phyloP scores from a whole-genome alignment of 2,888 invertebrate species.

The Artemia sinica region DNA sequence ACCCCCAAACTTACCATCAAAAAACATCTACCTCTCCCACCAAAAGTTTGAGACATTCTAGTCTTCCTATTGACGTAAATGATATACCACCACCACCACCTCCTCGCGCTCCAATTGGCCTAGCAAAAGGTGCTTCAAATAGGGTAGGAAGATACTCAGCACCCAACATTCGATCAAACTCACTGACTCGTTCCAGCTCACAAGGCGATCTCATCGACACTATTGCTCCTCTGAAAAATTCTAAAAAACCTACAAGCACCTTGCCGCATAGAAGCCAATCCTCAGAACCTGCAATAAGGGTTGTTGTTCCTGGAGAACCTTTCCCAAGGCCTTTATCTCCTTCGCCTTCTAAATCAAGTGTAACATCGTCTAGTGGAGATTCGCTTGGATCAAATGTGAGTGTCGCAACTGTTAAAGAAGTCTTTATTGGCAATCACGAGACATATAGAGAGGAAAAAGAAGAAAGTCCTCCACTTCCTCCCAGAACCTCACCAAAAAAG shows the following conservation, averaged over 20 bases:
- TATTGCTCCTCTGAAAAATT: conserved; percentile 7
- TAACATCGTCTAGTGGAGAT: conserved; percentile 27
- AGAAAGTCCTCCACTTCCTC: conserved; percentile 22
- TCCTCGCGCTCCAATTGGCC: conserved; percentile 17
- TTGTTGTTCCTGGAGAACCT: conserved; percentile 18
- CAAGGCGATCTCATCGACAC: conserved; percentile 17
- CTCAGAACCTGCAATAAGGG: conserved; percentile 14
- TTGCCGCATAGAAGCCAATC: conserved; percentile 15
- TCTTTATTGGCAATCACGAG: conserved; percentile 24
- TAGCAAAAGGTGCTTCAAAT: conserved; percentile 10
- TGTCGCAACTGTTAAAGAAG: conserved; percentile 27
- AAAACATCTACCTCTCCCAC: conserved; percentile 16
- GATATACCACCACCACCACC: conserved; percentile 22
- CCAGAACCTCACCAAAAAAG: conserved; percentile 19
- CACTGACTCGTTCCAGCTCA: conserved; percentile 19
- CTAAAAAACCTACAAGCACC: neutral
- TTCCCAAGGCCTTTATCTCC: conserved; percentile 5
- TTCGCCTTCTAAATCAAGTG: conserved; percentile 21
- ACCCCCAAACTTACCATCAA: conserved; percentile 16
- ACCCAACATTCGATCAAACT: conserved; percentile 10
- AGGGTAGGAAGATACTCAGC: conserved; percentile 14
- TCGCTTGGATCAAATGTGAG: conserved; percentile 27
- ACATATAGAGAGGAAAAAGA: conserved; percentile 18
- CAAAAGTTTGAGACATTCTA: conserved; percentile 11
- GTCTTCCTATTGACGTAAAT: conserved; percentile 14